Base-by-base conservation (phyloP, 1,140 invertebrate genomes). In the Caenorhabditis remanei region DNA sequence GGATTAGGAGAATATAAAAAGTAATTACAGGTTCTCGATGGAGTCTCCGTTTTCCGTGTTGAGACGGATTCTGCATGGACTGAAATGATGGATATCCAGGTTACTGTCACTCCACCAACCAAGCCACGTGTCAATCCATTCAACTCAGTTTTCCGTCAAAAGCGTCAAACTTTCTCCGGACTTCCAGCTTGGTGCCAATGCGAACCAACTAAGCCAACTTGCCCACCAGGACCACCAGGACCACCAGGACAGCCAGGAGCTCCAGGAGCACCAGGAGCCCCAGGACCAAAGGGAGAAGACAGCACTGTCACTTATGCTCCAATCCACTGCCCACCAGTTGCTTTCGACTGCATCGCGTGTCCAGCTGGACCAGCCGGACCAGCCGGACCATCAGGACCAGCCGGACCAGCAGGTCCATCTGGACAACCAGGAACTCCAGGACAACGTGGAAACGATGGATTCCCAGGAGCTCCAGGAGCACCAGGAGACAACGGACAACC, bases 181-280 rank as follows among this genome's bases (percentile, higher is more conserved):
- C 88, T 89, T 41, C 88, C 88, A 32, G 88, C 88, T 40, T 89
- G 88, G 88, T 89, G 88, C 83, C 88, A 89, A 56, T 89, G 88
- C 82, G 88, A 89, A 58, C 88, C 88, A 40, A 50, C 67, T 50
- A 89, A 89, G 87, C 88, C 88, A 58, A 61, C 58, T 24, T 89
- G 88, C 84, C 88, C 88, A 40, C 88, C 88, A 63, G 88, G 88
- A 58, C 88, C 88, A 67, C 86, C 88, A 65, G 88, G 88, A 88
- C 88, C 88, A 53, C 85, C 88, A 43, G 88, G 88, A 87, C 56
- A 85, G 58, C 83, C 88, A 40, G 88, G 88, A 88, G 43, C 87
- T n/a, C 86, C 83, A 75, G 84, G 88, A 71, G 32, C 8, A 16
- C 82, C 86, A 83, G 86, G 86, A 84, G 58, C 46, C 5, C 79